Evolutionary conservation across 2,113 vertebrate species (phyloP), one percentile per base, ranked within the genome.

Genomic region (Phycodurus eques): DNA sequence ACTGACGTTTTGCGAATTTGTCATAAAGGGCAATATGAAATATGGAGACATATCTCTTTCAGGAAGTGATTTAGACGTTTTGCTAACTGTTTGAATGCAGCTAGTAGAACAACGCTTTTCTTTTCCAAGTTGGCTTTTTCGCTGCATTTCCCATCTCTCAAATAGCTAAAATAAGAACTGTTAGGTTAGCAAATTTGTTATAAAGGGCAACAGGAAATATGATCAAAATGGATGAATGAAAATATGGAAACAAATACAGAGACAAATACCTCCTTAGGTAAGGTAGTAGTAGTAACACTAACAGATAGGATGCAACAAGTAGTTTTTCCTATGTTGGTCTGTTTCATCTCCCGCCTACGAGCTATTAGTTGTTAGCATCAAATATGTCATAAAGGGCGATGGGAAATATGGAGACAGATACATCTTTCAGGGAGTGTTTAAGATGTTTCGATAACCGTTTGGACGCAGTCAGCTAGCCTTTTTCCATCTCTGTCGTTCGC

Each of bases 401-500:
- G 56, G 27, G 11, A 59, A 59, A 59, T 59, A 13, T 31, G 27
- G 20, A 78, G 68, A 86, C 74, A 84, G 84, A 85, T 62, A 86
- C 33, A 62, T 65, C 66, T 79, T 72, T 20, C 76, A 67, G 77
- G 53, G 63, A 81, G 73, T 62, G 31, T 53, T 53, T 53, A 53
- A 53, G 49, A 17, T 61, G 11, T 47, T 27, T 47, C 22, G 31
- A 22, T 66, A 66, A 66, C 63, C 44, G 15, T 19, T 31, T 27
- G 22, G 0, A 47, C n/a, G 12, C 31, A 14, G 39, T 20, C n/a
- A 22, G 39, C 11, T n/a, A 54, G 31, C 70, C 77, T 83, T 87
- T 85, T 84, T 74, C 82, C 87, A 77, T 78, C 80, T 81, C 84
- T 84, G 82, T 74, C 71, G 77, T 85, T 61, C 11, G 83, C 82